Evolutionary conservation across 2,888 invertebrate species (phyloP).

Genomic region (Papilio protenor): DNA sequence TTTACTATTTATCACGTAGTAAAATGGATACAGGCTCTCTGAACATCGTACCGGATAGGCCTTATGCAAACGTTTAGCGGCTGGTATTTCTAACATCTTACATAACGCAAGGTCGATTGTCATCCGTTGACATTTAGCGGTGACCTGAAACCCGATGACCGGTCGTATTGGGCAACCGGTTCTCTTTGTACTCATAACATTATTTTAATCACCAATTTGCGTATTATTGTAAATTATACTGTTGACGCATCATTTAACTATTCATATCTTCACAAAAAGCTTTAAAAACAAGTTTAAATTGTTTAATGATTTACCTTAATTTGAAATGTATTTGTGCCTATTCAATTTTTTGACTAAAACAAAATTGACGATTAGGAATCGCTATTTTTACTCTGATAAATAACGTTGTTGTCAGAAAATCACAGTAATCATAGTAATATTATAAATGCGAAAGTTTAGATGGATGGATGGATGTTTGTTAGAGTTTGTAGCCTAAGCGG

Average conservation of each 20-base stretch:
- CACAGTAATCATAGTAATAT: no score
- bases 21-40: background rate
- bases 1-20: conserved; percentile 11
- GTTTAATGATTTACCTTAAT: background rate
- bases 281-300: background rate
- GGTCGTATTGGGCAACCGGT: conserved; percentile 74
- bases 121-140: conserved; percentile 77
- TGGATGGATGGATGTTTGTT: no score
- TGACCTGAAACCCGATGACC: conserved; percentile 65
- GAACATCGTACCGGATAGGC: conserved; percentile 54
- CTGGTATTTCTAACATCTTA: conserved; percentile 74
- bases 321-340: background rate
- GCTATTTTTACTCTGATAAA: no score
- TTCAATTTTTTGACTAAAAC: background rate
- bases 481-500: no score
- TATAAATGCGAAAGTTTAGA: no score
- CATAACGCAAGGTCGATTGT: conserved; percentile 74
- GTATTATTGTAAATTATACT: conserved; percentile 27
- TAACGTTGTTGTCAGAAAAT: no score
- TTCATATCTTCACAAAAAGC: background rate
- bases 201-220: conserved; percentile 14
- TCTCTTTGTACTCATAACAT: conserved; percentile 50
- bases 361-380: background rate
- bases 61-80: conserved; percentile 60
- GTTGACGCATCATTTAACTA: conserved; percentile 23